These are phyloP conservation scores for Orchestia grillus DNA, from an alignment of 1,140 invertebrate species.

Conservation along the genomic window DNA sequence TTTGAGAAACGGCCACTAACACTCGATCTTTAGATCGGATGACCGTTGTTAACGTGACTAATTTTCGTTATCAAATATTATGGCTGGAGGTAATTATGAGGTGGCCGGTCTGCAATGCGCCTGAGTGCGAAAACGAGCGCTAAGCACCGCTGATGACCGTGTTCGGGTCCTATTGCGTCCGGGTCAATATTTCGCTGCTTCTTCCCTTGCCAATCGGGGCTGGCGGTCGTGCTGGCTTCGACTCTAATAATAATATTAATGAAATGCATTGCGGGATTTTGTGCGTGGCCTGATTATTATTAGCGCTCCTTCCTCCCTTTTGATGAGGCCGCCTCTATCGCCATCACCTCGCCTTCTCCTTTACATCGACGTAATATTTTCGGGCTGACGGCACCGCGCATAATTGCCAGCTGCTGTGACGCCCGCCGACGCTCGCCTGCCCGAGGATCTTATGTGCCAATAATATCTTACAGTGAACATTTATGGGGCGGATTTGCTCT, in stretches of 20 bases:
- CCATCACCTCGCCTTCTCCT: not conserved
- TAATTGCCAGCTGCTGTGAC: not conserved
- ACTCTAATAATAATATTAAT: conserved; percentile 47
- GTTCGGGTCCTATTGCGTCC: not conserved
- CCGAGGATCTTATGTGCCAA: not conserved
- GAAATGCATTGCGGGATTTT: conserved; percentile 41
- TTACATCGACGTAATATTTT: not conserved
- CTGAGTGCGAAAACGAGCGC: not conserved
- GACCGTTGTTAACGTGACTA: not conserved
- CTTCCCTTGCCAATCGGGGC: not conserved
- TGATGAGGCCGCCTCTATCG: conserved; percentile 8
- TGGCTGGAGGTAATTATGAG: not conserved
- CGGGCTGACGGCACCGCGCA: not conserved
- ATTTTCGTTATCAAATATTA: not conserved
- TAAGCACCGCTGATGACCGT: not conserved
- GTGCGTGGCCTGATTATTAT: conserved; percentile 8
- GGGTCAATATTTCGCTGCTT: not conserved
- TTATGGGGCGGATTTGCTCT: not conserved
- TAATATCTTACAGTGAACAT: not conserved
- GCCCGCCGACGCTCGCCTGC: not conserved
- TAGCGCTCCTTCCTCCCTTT: conserved; percentile 11
- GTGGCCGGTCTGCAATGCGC: not conserved
- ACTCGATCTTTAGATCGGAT: not conserved
- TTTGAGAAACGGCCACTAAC: not conserved
- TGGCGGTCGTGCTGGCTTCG: not conserved